Evolutionary conservation across 2,888 invertebrate species (phyloP).

Genomic region (Diplolepis rosae): DNA sequence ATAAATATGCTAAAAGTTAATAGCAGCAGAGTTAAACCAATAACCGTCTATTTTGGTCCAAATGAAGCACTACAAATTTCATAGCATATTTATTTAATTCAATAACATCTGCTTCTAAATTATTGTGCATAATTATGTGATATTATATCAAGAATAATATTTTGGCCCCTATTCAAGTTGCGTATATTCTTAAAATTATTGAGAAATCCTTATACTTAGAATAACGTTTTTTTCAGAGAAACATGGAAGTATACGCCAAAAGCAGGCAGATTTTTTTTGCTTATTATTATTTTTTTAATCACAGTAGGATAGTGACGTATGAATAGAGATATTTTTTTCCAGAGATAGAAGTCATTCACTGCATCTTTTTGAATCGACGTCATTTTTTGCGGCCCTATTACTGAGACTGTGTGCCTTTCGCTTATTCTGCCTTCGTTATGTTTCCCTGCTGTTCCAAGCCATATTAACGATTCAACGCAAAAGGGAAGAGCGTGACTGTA

Average conservation of each 20-base stretch:
- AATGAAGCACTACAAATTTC: too few relatives aligned
- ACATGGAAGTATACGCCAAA: too few relatives aligned
- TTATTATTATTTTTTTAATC: not conserved
- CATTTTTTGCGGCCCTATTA: not conserved
- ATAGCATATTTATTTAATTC: too few relatives aligned
- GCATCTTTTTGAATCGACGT: not conserved
- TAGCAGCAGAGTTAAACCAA: too few relatives aligned
- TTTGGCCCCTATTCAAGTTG: not conserved
- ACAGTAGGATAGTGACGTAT: not conserved
- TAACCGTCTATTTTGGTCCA: too few relatives aligned
- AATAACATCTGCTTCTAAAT: too few relatives aligned
- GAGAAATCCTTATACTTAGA: too few relatives aligned
- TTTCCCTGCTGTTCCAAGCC: not conserved
- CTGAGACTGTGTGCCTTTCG: not conserved
- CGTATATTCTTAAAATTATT: too few relatives aligned
- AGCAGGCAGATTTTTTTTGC: not conserved
- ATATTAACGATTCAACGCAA: constrained; percentile 11
- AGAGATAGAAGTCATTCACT: not conserved
- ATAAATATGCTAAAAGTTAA: too few relatives aligned
- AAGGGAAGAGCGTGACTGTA: constrained; percentile 11
- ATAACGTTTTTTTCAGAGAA: too few relatives aligned
- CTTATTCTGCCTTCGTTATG: constrained; percentile 9
- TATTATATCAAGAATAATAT: too few relatives aligned
- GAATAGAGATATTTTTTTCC: not conserved
- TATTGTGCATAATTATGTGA: too few relatives aligned